phyloP scores from a whole-genome alignment of 2,797 vertebrate genomes.

The Oophaga sylvatica region DNA sequence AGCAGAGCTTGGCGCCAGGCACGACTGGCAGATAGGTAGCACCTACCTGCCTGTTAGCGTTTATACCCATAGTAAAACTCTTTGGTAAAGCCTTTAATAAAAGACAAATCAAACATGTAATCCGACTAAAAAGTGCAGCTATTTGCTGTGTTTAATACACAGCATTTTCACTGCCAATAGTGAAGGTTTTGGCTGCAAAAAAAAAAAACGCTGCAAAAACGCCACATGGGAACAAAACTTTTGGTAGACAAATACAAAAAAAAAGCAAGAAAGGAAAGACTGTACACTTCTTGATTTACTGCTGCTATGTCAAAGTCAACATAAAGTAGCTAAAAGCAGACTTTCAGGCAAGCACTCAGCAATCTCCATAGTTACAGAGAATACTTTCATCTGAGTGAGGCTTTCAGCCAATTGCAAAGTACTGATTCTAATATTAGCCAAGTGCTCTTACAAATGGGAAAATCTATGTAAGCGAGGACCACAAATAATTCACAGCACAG shows the following conservation, averaged over 20 bases:
- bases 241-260: neutral
- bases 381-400: conserved; percentile 16
- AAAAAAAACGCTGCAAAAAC: too few species aligned
- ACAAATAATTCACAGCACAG: neutral
- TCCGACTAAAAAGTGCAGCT: too few species aligned
- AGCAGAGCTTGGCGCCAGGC: too few species aligned
- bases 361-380: conserved; percentile 51
- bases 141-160: too few species aligned
- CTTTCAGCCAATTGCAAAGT: conserved; percentile 36
- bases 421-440: conserved; percentile 32
- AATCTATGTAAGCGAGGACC: conserved; percentile 14
- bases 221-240: too few species aligned
- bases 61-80: too few species aligned
- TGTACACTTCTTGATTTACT: conserved; percentile 21
- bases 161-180: too few species aligned
- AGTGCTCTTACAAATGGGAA: neutral
- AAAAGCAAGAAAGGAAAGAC: conserved; percentile 13
- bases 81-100: too few species aligned
- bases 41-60: too few species aligned
- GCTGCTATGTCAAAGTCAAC: conserved; percentile 8
- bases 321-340: conserved; percentile 9
- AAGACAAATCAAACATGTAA: too few species aligned
- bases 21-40: too few species aligned
- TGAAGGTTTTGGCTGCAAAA: too few species aligned
- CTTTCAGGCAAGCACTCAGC: conserved; percentile 17